Percentiles rank a stretch among this genome's conserved stretches.
These are phyloP conservation scores for Tyto alba DNA, from an alignment of 2,113 vertebrate species.

Conservation along the genomic window DNA sequence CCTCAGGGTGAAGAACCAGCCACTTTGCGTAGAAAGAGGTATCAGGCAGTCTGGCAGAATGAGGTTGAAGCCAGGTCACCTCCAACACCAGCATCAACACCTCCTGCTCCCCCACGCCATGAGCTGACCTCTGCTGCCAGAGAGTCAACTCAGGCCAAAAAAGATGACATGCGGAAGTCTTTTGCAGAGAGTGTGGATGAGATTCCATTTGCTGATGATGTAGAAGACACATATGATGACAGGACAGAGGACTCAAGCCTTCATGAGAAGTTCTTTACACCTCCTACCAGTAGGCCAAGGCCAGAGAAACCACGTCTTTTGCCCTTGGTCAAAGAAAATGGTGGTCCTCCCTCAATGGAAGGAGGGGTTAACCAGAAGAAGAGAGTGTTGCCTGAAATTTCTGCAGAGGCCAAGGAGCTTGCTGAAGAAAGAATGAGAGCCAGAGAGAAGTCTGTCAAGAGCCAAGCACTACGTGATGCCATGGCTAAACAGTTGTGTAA, in stretches of 20 bases:
- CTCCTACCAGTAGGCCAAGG: slow-evolving; percentile 77
- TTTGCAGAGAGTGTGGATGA: slow-evolving; percentile 95
- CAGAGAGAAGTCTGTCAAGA: slow-evolving; percentile 93
- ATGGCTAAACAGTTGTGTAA: slow-evolving; percentile 90
- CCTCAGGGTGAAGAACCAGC: slow-evolving; percentile 90
- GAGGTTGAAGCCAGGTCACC: slow-evolving; percentile 53
- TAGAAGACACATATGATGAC: slow-evolving; percentile 90
- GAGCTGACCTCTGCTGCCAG: slow-evolving; percentile 6
- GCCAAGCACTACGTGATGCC: slow-evolving; percentile 88
- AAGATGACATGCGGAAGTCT: slow-evolving; percentile 80
- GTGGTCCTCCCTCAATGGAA: slow-evolving; percentile 72
- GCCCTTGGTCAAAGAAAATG: slow-evolving; percentile 80
- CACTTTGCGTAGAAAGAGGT: slow-evolving; percentile 75
- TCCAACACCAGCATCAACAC: slow-evolving; percentile 4
- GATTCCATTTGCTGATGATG: slow-evolving; percentile 95
- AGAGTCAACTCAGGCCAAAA: slow-evolving; percentile 69
- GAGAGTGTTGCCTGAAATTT: slow-evolving; percentile 75
- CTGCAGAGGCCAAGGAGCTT: slow-evolving; percentile 89
- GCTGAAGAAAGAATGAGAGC: slow-evolving; percentile 92
- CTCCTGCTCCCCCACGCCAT: background rate
- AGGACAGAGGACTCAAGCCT: slow-evolving; percentile 80
- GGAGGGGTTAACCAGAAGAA: slow-evolving; percentile 43
- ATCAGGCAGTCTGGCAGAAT: slow-evolving; percentile 75
- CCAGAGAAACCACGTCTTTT: slow-evolving; percentile 67
- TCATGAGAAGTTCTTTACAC: slow-evolving; percentile 83